These are phyloP conservation scores for Xanthorhoe designata DNA, from an alignment of 2,888 invertebrate species.

Conservation along the genomic window DNA sequence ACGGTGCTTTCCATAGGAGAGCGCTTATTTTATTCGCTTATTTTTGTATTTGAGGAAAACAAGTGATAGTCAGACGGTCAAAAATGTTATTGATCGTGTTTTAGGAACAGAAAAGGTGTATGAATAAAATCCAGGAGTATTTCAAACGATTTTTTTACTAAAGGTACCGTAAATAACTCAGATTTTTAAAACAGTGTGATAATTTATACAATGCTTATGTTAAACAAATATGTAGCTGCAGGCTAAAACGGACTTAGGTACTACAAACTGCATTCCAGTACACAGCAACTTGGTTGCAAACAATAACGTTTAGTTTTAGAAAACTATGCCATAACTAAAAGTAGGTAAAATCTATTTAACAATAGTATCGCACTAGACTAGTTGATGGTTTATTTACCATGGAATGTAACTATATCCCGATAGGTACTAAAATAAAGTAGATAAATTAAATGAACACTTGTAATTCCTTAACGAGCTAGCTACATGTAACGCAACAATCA, in stretches of 20 bases:
- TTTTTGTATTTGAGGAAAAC: no score
- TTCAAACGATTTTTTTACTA: constrained; percentile 37
- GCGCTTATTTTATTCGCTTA: no score
- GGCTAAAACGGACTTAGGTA: constrained; percentile 51
- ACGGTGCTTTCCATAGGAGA: no score
- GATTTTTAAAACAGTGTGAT: constrained; percentile 53
- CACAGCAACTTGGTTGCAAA: constrained; percentile 72
- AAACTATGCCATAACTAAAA: constrained; percentile 54
- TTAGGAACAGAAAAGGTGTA: neutral
- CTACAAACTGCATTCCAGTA: constrained; percentile 55
- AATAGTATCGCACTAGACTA: constrained; percentile 77
- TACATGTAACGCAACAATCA: constrained; percentile 65
- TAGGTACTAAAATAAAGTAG: constrained; percentile 65
- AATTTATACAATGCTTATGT: constrained; percentile 70
- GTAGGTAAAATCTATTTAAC: constrained; percentile 58
- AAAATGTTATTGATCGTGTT: neutral
- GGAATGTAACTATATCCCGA: constrained; percentile 72
- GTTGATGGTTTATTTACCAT: constrained; percentile 73
- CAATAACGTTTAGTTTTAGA: constrained; percentile 53
- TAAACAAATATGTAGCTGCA: constrained; percentile 48
- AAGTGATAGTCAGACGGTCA: no score
- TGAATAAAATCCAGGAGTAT: constrained; percentile 26
- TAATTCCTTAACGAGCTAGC: constrained; percentile 59
- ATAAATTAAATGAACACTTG: constrained; percentile 69
- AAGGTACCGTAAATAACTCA: constrained; percentile 47